Base-by-base conservation (phyloP, 2,888 invertebrate species). In the Trisateles emortualis region DNA sequence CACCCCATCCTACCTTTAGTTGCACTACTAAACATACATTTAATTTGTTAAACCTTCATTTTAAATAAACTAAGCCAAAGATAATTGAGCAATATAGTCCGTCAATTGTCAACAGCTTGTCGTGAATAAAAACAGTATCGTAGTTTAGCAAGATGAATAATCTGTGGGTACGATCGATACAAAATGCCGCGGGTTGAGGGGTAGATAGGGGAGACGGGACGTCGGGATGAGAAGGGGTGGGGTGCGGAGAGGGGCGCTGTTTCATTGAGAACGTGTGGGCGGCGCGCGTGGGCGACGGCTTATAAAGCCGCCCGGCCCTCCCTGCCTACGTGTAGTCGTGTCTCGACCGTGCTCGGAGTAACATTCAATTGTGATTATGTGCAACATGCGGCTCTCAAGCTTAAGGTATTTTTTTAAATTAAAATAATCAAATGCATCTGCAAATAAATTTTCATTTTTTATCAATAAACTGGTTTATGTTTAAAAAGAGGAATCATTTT, bases 221-320 rank as follows among this genome's bases (percentile, higher is more conserved):
- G 59, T 49, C 44, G 72, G 79, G 68, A 70, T 63, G 68, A 59
- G 71, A 69, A 63, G 76, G 76, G 68, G 51, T 53, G 64, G 74
- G 65, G 68, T 60, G 64, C 26, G 60, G 55, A 59, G 66, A 78
- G 75, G 74, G 81, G 79, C 75, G 76, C 74, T 68, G 84, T 90
- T 95, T 95, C 95, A 95, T 95, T 95, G 94, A 95, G 94, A 94
- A 93, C 93, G 94, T 94, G 95, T 95, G 93, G 95, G 95, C 94
- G 94, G 87, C 78, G 84, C 67, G 88, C 90, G 92, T 90, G 89
- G 90, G 92, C 90, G 91, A 83, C 74, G 84, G 88, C 81, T 87
- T 92, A 90, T 90, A 90, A 86, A 88, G 87, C 79, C 72, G 69
- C 73, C 79, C 76, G 74, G 76, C 76, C 84, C 84, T 73, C 81